Percentiles rank a stretch among this genome's conserved stretches.
Conservation (phyloP, 2,113 vertebrate genomes). For the Trochalopteron elliotii region DNA sequence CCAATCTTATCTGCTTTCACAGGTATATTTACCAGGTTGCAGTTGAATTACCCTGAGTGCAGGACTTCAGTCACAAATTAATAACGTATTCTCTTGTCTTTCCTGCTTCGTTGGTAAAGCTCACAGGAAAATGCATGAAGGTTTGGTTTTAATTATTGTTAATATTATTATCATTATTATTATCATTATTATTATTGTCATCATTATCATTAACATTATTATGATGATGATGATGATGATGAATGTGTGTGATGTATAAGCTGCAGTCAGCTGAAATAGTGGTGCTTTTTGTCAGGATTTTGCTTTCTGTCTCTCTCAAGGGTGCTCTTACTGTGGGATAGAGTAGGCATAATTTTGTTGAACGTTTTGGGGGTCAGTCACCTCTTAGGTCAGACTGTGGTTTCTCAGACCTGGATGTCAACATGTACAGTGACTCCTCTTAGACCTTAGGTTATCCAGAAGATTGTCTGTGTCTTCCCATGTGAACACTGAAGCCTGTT, state of each 20-base stretch:
- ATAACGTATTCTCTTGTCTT: background rate
- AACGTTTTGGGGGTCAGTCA: background rate
- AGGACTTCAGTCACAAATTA: background rate
- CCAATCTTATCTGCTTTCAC: slow-evolving; percentile 42
- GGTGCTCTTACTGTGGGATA: background rate
- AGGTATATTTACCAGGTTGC: background rate
- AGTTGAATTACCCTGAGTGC: background rate
- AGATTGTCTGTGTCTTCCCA: background rate
- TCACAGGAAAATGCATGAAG: background rate
- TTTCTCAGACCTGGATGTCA: background rate
- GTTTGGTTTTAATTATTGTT: background rate
- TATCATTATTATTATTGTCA: background rate
- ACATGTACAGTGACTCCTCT: background rate
- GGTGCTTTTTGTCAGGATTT: background rate
- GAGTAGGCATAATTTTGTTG: background rate
- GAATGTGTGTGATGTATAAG: background rate
- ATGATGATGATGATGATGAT: too few relatives aligned
- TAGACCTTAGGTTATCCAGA: background rate
- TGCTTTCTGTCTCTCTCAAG: background rate
- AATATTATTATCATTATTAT: background rate
- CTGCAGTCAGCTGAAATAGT: background rate
- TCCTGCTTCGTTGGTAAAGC: background rate
- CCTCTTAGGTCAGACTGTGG: background rate
- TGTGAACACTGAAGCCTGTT: background rate
- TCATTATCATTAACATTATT: background rate